Conservation (phyloP, 2,113 vertebrate genomes). For the Cheilinus undulatus region DNA sequence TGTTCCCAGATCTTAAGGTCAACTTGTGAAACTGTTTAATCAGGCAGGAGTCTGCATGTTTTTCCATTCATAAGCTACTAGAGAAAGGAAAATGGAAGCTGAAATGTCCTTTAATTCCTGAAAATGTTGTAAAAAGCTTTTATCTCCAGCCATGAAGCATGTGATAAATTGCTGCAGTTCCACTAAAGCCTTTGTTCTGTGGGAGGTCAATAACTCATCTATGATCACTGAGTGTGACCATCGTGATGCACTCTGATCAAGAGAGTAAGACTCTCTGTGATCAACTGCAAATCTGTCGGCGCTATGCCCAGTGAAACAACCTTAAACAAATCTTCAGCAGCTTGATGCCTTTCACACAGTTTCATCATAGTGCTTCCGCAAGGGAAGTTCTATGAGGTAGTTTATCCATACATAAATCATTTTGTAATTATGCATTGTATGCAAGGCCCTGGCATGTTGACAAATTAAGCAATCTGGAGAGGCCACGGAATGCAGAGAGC, state of each 20-base stretch:
- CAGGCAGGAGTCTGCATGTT: neutral
- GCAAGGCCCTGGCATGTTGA: constrained; percentile 71
- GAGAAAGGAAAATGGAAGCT: constrained; percentile 12
- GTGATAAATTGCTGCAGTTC: constrained; percentile 79
- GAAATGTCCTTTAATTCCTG: constrained; percentile 47
- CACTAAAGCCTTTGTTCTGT: constrained; percentile 66
- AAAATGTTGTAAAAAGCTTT: constrained; percentile 54
- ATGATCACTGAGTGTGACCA: constrained; percentile 77
- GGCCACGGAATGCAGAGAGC: constrained; percentile 43
- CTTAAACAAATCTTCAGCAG: constrained; percentile 72
- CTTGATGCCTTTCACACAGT: constrained; percentile 54
- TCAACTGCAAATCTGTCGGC: constrained; percentile 72
- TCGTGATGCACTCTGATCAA: constrained; percentile 74
- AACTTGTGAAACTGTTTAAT: neutral
- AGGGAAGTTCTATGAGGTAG: constrained; percentile 52
- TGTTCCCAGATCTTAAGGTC: neutral
- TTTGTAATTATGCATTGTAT: constrained; percentile 76
- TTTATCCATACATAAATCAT: constrained; percentile 72
- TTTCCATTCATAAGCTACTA: neutral
- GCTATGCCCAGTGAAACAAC: constrained; percentile 59
- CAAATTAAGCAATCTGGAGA: constrained; percentile 74
- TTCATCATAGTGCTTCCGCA: constrained; percentile 45
- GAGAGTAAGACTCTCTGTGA: constrained; percentile 64
- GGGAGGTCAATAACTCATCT: constrained; percentile 83
- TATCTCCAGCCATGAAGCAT: constrained; percentile 56